Percentiles rank a stretch among this genome's conserved stretches.
Evolutionary conservation across 2,113 vertebrate genomes (phyloP).

Genomic region (Pavo muticus): DNA sequence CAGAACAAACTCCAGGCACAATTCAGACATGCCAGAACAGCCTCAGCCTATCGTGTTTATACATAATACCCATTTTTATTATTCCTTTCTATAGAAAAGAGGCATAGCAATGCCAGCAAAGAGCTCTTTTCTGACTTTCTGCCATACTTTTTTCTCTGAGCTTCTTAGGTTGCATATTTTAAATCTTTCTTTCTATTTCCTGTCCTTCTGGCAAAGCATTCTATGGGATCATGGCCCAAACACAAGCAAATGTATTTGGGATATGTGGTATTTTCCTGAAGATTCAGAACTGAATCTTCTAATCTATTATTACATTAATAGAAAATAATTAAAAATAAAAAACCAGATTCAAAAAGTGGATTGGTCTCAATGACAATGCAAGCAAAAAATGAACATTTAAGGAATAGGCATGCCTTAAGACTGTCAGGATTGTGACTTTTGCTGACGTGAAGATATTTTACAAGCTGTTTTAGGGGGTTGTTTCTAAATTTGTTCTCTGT

Average conservation of each 20-base stretch:
- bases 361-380: neutral
- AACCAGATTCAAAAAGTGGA: neutral
- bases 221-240: neutral
- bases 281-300: neutral
- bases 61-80: neutral
- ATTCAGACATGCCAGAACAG: conserved; percentile 26
- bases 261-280: neutral
- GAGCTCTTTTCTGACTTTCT: conserved; percentile 5
- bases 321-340: neutral
- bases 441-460: neutral
- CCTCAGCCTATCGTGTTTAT: conserved; percentile 45
- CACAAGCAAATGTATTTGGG: neutral
- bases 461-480: neutral
- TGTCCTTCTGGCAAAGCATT: neutral
- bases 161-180: neutral
- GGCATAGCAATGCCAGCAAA: neutral
- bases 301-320: neutral
- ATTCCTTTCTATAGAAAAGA: conserved; percentile 54
- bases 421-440: neutral
- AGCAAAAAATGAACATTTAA: neutral
- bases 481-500: neutral
- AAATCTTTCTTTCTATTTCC: too few species aligned
- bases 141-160: neutral
- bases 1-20: conserved; percentile 57
- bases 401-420: neutral